These are phyloP conservation scores for Thunnus thynnus DNA, from an alignment of 2,113 vertebrate genomes.

Conservation along the genomic window DNA sequence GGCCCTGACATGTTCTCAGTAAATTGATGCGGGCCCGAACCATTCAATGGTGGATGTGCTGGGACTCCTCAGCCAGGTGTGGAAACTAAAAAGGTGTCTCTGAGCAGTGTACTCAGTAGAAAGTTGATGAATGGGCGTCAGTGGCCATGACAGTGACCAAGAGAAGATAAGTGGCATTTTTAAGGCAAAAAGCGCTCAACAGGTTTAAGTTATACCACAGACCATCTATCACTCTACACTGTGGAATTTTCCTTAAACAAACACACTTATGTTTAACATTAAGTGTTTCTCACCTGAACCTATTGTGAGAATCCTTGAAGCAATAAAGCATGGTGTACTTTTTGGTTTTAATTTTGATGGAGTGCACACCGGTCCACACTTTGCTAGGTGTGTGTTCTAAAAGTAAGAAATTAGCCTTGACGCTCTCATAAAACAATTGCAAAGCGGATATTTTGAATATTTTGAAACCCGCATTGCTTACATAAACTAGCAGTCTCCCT, in stretches of 20 bases:
- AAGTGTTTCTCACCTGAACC: neutral
- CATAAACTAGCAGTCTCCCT: no score
- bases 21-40: slow-evolving; percentile 23
- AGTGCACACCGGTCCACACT: no score
- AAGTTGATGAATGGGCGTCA: slow-evolving; percentile 36
- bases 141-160: slow-evolving; percentile 19
- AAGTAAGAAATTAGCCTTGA: no score
- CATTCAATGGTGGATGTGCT: slow-evolving; percentile 38
- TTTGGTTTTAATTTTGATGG: no score
- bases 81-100: slow-evolving; percentile 23
- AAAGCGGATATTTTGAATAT: no score
- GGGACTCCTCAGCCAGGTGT: slow-evolving; percentile 36
- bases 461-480: no score
- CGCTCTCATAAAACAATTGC: no score
- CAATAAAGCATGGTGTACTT: no score
- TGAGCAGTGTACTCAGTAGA: slow-evolving; percentile 15
- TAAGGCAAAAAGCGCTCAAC: neutral
- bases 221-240: neutral
- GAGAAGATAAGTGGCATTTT: neutral
- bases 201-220: neutral
- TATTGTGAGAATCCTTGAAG: no score
- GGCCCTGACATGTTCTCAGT: slow-evolving; percentile 27
- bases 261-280: neutral
- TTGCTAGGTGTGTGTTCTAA: no score
- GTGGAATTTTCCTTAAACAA: neutral